These are phyloP conservation scores for Prinia subflava DNA, from an alignment of 2,113 vertebrate genomes.

Conservation along the genomic window DNA sequence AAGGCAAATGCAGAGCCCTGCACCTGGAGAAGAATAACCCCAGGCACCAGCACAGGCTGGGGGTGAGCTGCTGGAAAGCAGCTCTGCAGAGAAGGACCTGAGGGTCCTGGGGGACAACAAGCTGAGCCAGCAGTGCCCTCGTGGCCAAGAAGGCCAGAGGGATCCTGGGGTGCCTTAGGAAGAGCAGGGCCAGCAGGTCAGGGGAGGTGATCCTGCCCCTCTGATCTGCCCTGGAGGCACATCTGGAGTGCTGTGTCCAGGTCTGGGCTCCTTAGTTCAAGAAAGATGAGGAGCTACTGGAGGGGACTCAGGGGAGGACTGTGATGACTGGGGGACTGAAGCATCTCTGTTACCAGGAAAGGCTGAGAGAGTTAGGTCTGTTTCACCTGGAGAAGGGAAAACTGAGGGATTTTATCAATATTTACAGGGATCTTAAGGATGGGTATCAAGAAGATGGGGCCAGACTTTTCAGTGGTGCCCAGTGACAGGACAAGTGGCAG, in stretches of 20 bases:
- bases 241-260: neutral
- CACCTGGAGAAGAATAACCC: accelerated
- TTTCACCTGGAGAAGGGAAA: neutral
- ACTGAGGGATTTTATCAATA: neutral
- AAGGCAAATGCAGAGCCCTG: neutral
- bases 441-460: neutral
- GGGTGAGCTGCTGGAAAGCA: neutral
- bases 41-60: neutral
- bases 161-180: neutral
- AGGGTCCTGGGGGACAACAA: neutral
- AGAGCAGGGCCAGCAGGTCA: neutral
- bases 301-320: neutral
- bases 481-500: neutral
- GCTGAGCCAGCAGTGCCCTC: neutral
- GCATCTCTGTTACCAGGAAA: neutral
- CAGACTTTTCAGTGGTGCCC: neutral
- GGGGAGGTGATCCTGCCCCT: neutral
- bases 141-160: neutral
- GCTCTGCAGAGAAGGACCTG: neutral
- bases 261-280: accelerated
- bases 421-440: neutral
- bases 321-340: accelerated
- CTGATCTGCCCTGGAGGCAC: neutral
- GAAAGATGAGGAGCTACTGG: neutral
- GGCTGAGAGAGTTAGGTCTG: neutral